A percentile compares a stretch with the other conserved stretches of the same genome.
These are phyloP conservation scores for Cheilosia grossa DNA, from an alignment of 2,888 invertebrate species.

Conservation along the genomic window DNA sequence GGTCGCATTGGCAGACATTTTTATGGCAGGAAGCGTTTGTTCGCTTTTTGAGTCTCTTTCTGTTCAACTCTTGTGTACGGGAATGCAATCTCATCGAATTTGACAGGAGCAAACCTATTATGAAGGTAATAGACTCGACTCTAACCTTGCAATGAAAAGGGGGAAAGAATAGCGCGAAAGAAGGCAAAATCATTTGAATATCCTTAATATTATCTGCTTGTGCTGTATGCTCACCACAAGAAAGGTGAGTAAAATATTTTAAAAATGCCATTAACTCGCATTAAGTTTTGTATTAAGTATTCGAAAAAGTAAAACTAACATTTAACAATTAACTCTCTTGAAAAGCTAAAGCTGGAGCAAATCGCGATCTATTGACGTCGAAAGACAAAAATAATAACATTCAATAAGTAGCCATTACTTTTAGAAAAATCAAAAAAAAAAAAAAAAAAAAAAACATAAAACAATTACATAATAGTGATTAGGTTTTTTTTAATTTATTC, in stretches of 20 bases:
- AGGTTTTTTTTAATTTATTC: constrained; percentile 3
- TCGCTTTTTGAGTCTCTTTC: too few species aligned
- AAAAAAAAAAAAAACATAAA: background rate
- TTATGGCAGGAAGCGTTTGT: too few species aligned
- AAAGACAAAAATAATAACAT: constrained; percentile 32
- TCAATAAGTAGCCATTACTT: constrained; percentile 19
- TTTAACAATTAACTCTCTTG: background rate
- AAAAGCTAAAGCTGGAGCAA: constrained; percentile 9
- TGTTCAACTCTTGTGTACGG: too few species aligned
- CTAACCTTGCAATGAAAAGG: background rate
- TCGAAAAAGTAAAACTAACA: background rate
- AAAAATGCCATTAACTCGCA: background rate
- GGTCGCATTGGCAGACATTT: too few species aligned
- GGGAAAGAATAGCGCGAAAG: background rate
- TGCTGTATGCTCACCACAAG: background rate
- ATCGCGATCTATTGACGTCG: constrained; percentile 2
- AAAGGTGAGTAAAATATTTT: too few species aligned
- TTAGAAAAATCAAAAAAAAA: constrained; percentile 22
- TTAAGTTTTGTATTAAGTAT: background rate
- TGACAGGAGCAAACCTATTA: too few species aligned
- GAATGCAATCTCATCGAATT: too few species aligned
- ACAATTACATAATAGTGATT: constrained; percentile 19
- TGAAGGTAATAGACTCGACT: too few species aligned
- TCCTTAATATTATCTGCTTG: background rate
- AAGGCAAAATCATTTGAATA: constrained; percentile 14